These are phyloP conservation scores for Tanypteryx hageni DNA, from an alignment of 2,888 invertebrate species.

Conservation along the genomic window DNA sequence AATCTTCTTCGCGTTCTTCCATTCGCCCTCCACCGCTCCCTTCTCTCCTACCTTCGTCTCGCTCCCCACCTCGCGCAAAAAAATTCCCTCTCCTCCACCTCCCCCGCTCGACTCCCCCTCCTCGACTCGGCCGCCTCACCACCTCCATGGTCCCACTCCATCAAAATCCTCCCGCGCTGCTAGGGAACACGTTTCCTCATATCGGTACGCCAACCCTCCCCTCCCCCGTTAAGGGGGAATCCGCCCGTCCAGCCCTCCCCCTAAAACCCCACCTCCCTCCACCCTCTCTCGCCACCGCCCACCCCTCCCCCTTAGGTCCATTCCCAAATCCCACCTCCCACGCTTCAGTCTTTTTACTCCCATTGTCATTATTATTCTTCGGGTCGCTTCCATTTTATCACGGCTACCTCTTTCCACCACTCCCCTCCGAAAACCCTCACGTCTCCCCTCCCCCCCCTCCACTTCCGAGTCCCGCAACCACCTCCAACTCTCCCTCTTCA, in stretches of 20 bases:
- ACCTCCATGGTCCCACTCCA: not conserved
- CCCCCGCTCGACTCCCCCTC: not conserved
- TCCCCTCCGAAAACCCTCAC: not conserved
- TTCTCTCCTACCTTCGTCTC: not conserved
- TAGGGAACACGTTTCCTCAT: slow-evolving; percentile 65
- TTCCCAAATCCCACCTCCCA: not conserved
- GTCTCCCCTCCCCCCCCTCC: not conserved
- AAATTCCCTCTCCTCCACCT: not conserved
- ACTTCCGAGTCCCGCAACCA: not conserved
- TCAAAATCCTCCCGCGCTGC: slow-evolving; percentile 52
- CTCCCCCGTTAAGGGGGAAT: not conserved
- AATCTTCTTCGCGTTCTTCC: not conserved
- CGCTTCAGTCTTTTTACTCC: slow-evolving; percentile 34
- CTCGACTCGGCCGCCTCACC: not conserved
- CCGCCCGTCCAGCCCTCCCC: not conserved
- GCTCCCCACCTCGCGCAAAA: not conserved
- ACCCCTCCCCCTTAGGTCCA: not conserved
- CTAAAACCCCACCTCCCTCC: slow-evolving; percentile 52
- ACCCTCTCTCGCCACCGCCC: not conserved
- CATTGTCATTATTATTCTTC: slow-evolving; percentile 62
- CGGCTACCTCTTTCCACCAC: not conserved
- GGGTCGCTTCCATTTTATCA: slow-evolving; percentile 57
- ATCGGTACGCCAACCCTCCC: slow-evolving; percentile 63
- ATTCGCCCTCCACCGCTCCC: not conserved
- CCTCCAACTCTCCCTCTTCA: not conserved